phyloP scores from a whole-genome alignment of 2,113 vertebrate species.

The Prochilodus magdalenae region DNA sequence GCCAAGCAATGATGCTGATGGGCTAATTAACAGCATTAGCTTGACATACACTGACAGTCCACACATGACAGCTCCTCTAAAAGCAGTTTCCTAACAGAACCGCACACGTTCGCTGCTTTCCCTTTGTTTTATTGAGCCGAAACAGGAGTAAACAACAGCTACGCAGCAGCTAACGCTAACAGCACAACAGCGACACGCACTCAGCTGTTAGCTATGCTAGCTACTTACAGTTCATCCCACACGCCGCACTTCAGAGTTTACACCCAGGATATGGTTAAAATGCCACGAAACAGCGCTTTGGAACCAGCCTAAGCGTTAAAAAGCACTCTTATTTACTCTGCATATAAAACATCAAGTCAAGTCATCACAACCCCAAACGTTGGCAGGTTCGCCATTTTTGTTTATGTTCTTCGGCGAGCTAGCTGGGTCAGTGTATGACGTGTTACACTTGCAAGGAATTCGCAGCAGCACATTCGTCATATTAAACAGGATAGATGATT shows the following conservation, averaged over 20 bases:
- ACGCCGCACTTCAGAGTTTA: slow-evolving; percentile 62
- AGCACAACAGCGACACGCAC: slow-evolving; percentile 13
- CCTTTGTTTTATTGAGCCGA: neutral
- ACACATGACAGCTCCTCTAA: neutral
- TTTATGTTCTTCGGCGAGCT: slow-evolving; percentile 70
- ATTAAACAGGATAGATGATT: neutral
- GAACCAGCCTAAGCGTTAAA: neutral
- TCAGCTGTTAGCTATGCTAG: no score
- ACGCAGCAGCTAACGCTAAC: slow-evolving; percentile 20
- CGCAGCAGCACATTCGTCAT: slow-evolving; percentile 62
- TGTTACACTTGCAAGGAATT: slow-evolving; percentile 54
- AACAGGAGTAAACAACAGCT: neutral
- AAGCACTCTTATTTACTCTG: neutral
- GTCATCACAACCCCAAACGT: neutral
- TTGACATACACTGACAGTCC: neutral
- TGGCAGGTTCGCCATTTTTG: slow-evolving; percentile 59
- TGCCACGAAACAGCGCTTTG: neutral
- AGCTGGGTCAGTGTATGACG: slow-evolving; percentile 58
- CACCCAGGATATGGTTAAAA: slow-evolving; percentile 8
- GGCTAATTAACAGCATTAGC: no score
- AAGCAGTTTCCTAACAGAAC: neutral
- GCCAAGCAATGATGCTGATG: neutral
- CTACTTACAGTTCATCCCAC: slow-evolving; percentile 60
- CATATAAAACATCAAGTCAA: slow-evolving; percentile 15
- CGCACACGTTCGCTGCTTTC: neutral